Evolutionary conservation across 2,888 invertebrate species (phyloP), one percentile per base, ranked within the genome.

Genomic region (Vesta saturnalis): DNA sequence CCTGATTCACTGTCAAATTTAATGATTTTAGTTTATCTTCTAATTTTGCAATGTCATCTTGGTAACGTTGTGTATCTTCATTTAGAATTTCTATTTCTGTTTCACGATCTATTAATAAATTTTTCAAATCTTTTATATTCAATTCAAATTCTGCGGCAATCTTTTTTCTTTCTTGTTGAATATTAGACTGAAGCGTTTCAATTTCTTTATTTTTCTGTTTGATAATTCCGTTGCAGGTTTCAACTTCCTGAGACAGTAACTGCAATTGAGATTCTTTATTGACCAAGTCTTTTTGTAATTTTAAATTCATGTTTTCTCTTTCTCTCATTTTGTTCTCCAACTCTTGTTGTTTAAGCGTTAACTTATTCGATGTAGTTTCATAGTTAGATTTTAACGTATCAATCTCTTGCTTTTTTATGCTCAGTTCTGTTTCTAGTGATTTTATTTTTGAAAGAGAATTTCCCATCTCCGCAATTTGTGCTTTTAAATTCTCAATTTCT

Each of bases 31-130:
- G 1, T 43, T 69, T 67, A 19, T 69, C 63, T 54, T 69, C 71
- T 6, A 88, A 74, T 0, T 82, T 79, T 5, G 84, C 83, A 63
- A 87, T 84, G 72, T 88, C 87, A 59, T 85, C 86, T 67, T 88
- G 86, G 75, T 86, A 88, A 1, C 83, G 78, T 58, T 85, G 84
- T 0, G 86, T 84, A 49, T 87, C 87, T 73, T 88, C 87, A 46
- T 86, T 83, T 0, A 87, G 75, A 43, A 87, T 87, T 67, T 88
- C 87, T 67, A 88, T 85, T 73, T 88, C 89, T 0, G 84, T 87
- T 74, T 86, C 88, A 69, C 85, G 86, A 72, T 88, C 87, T 73
- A 73, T 55, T 30, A 78, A 43, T 1, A 74, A 19, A 30, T 67
- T 59, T 21, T 76, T 68, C 23, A 76, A 49, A 12, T 72, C 64